Conservation (phyloP, 2,797 vertebrate species). For the Melanotaenia maccullochi region DNA sequence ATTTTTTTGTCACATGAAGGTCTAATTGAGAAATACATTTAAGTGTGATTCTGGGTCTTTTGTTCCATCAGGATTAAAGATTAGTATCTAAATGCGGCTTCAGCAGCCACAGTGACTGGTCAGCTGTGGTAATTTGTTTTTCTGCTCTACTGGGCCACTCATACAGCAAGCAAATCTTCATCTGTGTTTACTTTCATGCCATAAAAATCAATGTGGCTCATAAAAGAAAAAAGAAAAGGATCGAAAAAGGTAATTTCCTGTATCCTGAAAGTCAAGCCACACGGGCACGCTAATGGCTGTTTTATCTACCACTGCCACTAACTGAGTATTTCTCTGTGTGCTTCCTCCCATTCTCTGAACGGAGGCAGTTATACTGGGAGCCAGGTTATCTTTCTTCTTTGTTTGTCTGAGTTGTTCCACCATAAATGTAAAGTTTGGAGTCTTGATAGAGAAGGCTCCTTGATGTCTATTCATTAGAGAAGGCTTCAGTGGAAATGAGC, state of each 20-base stretch:
- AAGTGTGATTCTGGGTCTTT: conserved; percentile 27
- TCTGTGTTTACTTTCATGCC: conserved; percentile 38
- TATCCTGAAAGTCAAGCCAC: conserved; percentile 49
- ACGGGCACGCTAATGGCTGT: conserved; percentile 45
- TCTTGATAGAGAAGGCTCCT: conserved; percentile 63
- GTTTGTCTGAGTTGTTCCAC: conserved; percentile 45
- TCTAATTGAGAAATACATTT: conserved; percentile 28
- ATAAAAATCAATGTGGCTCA: conserved; percentile 42
- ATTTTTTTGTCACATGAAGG: conserved; percentile 7
- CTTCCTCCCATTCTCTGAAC: conserved; percentile 31
- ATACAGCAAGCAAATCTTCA: conserved; percentile 6
- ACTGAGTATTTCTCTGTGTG: conserved; percentile 16
- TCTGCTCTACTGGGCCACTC: conserved; percentile 18
- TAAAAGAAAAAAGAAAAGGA: conserved; percentile 45
- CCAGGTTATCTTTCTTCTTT: conserved; percentile 54
- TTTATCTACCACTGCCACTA: conserved; percentile 49
- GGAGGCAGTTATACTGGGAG: conserved; percentile 31
- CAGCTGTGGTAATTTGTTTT: conserved; percentile 37
- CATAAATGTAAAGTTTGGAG: conserved; percentile 48
- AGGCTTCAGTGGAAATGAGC: conserved; percentile 75
- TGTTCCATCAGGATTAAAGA: neutral
- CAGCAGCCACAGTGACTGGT: conserved; percentile 5
- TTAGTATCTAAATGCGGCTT: conserved; percentile 13
- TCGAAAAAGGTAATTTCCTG: conserved; percentile 63
- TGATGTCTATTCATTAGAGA: conserved; percentile 73